phyloP scores from a whole-genome alignment of 2,888 invertebrate species.

The Sesia apiformis region DNA sequence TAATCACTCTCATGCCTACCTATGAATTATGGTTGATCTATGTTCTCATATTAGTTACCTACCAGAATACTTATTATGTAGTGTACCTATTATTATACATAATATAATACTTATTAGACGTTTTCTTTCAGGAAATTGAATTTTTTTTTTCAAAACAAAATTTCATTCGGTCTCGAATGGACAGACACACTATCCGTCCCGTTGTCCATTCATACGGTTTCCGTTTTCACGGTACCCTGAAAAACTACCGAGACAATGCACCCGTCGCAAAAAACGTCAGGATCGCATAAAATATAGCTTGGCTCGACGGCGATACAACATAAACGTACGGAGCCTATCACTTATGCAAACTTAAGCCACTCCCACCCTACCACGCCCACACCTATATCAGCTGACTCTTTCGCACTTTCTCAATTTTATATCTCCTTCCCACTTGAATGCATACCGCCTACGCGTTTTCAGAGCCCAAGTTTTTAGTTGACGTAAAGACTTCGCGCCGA shows the following conservation, averaged over 20 bases:
- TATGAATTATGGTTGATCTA: no score
- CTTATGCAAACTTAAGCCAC: constrained; percentile 61
- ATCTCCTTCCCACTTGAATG: constrained; percentile 35
- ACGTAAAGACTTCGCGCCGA: constrained; percentile 48
- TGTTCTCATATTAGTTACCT: no score
- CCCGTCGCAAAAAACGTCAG: constrained; percentile 42
- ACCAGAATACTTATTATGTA: no score
- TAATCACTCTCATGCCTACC: no score
- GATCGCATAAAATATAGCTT: constrained; percentile 47
- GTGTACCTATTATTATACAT: no score
- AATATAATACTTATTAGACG: no score
- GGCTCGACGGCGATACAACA: constrained; percentile 5
- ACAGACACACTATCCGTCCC: no score
- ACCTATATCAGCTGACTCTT: constrained; percentile 22
- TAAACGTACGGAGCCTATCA: constrained; percentile 26
- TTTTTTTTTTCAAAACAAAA: no score
- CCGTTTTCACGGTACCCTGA: constrained; percentile 6
- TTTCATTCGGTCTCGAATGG: no score
- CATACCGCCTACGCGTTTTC: constrained; percentile 61
- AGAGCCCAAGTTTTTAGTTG: constrained; percentile 63
- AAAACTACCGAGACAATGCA: constrained; percentile 64
- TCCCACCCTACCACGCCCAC: constrained; percentile 52
- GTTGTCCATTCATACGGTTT: background rate
- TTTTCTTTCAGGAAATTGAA: no score
- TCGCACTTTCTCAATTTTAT: constrained; percentile 17